These are phyloP conservation scores for Agrotis exclamationis DNA, from an alignment of 2,888 invertebrate species.

Conservation along the genomic window DNA sequence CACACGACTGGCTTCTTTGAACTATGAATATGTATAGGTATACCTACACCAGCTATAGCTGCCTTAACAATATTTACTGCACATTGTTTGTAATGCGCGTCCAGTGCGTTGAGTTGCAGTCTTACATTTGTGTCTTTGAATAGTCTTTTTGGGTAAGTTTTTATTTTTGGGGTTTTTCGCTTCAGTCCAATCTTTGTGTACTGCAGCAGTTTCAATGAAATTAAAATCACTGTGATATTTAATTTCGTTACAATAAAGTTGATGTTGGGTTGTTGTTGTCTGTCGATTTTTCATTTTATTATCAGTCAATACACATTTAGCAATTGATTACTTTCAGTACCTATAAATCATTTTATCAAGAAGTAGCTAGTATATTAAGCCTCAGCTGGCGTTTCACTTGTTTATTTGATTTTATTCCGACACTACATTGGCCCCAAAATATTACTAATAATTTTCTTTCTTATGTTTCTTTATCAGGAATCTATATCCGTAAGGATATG, in stretches of 20 bases:
- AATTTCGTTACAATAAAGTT: neutral
- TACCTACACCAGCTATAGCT: slow-evolving; percentile 13
- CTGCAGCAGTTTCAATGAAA: too few species aligned
- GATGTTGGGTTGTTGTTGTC: neutral
- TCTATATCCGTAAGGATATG: slow-evolving; percentile 39
- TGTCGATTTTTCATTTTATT: too few species aligned
- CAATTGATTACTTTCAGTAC: neutral
- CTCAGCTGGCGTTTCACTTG: neutral
- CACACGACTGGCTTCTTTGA: slow-evolving; percentile 62
- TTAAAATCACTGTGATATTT: neutral
- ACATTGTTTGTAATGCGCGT: slow-evolving; percentile 58
- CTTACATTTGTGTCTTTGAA: neutral
- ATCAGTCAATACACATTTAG: neutral
- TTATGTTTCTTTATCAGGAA: slow-evolving; percentile 38
- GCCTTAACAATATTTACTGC: slow-evolving; percentile 57
- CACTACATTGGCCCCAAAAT: neutral
- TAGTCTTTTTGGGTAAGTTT: neutral
- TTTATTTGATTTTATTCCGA: neutral
- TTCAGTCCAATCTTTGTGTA: neutral
- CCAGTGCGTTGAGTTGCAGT: slow-evolving; percentile 48
- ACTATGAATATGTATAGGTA: slow-evolving; percentile 41
- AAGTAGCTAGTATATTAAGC: neutral
- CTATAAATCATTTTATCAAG: neutral
- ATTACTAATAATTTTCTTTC: slow-evolving; percentile 13
- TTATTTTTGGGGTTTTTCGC: neutral